These are phyloP conservation scores for Conomelus anceps DNA, from an alignment of 2,888 invertebrate genomes.

Conservation along the genomic window DNA sequence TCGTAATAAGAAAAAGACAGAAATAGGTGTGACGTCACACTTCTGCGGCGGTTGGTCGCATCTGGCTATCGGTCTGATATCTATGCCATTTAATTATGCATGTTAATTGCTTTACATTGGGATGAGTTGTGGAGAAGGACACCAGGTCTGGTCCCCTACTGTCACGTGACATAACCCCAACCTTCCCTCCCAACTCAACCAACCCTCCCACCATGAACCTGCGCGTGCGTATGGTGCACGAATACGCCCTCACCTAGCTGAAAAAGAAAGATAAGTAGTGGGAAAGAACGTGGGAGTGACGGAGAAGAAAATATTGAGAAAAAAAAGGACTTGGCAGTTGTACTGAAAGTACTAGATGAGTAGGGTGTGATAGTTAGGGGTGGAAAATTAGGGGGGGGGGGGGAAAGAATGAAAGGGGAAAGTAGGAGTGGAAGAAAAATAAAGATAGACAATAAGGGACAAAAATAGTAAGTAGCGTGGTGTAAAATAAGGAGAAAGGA, in stretches of 20 bases:
- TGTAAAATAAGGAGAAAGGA: too few species aligned
- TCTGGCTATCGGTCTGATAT: constrained; percentile 6
- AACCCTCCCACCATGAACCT: background rate
- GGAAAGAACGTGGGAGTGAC: background rate
- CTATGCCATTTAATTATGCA: constrained; percentile 28
- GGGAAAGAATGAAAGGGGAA: too few species aligned
- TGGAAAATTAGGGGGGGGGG: too few species aligned
- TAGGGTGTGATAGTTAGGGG: too few species aligned
- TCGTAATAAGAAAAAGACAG: background rate
- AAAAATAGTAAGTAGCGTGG: too few species aligned
- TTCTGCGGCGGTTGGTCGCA: background rate
- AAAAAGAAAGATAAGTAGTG: too few species aligned
- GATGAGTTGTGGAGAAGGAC: constrained; percentile 2
- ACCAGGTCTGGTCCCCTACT: constrained; percentile 11
- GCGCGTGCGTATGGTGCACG: background rate
- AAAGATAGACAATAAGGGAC: too few species aligned
- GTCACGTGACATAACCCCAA: background rate
- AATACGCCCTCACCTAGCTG: background rate
- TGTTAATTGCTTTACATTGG: constrained; percentile 28
- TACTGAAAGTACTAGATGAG: too few species aligned
- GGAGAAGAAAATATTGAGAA: too few species aligned
- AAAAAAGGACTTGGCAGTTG: too few species aligned
- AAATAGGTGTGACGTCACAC: background rate
- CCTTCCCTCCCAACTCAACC: background rate
- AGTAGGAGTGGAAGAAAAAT: too few species aligned